Conservation (phyloP, 2,113 vertebrate species). For the Zootoca vivipara region DNA sequence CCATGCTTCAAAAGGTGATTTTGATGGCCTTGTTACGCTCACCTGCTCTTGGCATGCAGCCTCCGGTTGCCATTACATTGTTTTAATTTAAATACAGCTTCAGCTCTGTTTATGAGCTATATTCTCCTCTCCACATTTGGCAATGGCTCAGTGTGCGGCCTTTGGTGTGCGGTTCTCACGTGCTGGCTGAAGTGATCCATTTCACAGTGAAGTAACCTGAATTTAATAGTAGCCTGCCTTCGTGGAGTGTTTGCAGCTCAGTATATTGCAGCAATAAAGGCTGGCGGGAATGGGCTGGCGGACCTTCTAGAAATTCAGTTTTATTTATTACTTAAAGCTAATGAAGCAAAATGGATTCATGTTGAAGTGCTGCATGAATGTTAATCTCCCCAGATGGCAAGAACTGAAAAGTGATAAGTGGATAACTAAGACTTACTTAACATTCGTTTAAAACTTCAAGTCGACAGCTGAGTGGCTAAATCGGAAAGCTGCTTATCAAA, state of each 20-base stretch:
- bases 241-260: constrained; percentile 22
- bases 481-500: background rate
- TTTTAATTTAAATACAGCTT: constrained; percentile 64
- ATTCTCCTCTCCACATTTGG: constrained; percentile 11
- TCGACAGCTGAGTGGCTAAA: background rate
- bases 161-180: constrained; percentile 37
- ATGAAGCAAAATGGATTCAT: constrained; percentile 50
- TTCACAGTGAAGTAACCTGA: constrained; percentile 58
- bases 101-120: constrained; percentile 43
- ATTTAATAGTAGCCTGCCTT: constrained; percentile 42
- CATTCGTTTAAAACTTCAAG: constrained; percentile 28
- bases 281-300: constrained; percentile 35
- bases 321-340: constrained; percentile 51
- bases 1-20: constrained; percentile 42
- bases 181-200: constrained; percentile 54
- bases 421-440: constrained; percentile 14
- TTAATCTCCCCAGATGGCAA: constrained; percentile 48
- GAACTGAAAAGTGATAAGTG: constrained; percentile 20
- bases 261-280: constrained; percentile 46
- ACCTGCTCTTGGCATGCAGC: constrained; percentile 43
- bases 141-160: constrained; percentile 15
- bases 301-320: constrained; percentile 43
- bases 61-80: constrained; percentile 48
- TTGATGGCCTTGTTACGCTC: constrained; percentile 41
- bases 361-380: constrained; percentile 33